Evolutionary conservation across 2,797 vertebrate genomes (phyloP).

Genomic region (Gymnopithys bicolor): DNA sequence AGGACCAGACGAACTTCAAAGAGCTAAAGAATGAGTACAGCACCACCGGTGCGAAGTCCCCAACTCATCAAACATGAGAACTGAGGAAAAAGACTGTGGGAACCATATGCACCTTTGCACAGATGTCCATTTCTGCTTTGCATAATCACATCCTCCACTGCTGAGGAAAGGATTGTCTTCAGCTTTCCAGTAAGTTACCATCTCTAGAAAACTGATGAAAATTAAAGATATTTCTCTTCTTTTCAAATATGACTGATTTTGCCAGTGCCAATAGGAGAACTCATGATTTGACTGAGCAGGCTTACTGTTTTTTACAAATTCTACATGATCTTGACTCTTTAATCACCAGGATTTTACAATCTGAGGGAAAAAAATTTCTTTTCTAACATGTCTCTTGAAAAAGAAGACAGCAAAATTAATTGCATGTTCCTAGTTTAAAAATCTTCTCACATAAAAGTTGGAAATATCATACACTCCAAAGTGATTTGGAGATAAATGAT

Average conservation of each 20-base stretch:
- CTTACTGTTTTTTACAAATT: not conserved
- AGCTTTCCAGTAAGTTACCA: not conserved
- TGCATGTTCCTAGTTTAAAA: not conserved
- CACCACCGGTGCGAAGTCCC: not conserved
- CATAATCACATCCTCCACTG: not conserved
- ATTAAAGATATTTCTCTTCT: not conserved
- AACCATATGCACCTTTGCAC: not conserved
- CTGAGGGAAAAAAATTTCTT: not conserved
- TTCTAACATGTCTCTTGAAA: not conserved
- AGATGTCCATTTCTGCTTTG: not conserved
- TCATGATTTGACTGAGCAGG: not conserved
- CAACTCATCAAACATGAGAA: not conserved
- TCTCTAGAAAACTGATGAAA: not conserved
- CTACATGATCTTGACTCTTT: not conserved
- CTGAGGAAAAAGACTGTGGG: not conserved
- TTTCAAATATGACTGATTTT: not conserved
- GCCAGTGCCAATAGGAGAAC: not conserved
- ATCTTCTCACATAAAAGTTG: not conserved
- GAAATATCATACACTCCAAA: not conserved
- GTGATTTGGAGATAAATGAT: not conserved
- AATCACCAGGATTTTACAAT: not conserved
- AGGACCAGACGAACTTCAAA: not conserved
- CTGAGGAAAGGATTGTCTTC: not conserved
- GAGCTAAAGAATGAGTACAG: not conserved
- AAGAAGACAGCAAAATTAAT: not conserved